phyloP scores from a whole-genome alignment of 2,113 vertebrate genomes.

The Siniperca knerii region DNA sequence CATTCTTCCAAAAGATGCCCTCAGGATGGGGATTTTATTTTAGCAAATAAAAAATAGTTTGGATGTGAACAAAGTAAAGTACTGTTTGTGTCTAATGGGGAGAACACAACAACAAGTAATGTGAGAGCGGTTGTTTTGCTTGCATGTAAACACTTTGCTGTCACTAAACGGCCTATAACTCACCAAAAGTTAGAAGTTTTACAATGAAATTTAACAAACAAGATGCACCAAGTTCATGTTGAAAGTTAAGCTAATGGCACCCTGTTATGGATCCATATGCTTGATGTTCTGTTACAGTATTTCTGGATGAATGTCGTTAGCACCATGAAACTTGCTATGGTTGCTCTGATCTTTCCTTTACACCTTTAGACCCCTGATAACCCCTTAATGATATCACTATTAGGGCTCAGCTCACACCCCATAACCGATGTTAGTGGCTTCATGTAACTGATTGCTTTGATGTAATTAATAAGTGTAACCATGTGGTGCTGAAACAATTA shows the following conservation, averaged over 20 bases:
- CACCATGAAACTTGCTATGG: too few species aligned
- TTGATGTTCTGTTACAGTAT: too few species aligned
- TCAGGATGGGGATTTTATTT: background rate
- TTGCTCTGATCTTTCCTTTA: too few species aligned
- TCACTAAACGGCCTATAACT: background rate
- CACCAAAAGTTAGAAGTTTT: background rate
- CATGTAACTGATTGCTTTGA: background rate
- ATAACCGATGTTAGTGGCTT: background rate
- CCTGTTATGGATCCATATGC: too few species aligned
- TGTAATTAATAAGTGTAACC: background rate
- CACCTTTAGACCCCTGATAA: background rate
- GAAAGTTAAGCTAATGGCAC: background rate
- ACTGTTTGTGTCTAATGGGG: background rate
- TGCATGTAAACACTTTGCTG: too few species aligned
- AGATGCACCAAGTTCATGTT: background rate
- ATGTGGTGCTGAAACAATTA: too few species aligned
- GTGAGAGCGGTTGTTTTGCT: too few species aligned
- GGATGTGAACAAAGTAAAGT: background rate
- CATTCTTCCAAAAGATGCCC: background rate
- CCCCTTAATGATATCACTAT: background rate
- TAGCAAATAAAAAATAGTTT: background rate
- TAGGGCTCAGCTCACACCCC: background rate
- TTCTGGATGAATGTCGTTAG: too few species aligned
- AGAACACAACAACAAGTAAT: too few species aligned
- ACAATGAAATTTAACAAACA: background rate